Evolutionary conservation across 2,797 vertebrate genomes (phyloP), one percentile per base, ranked within the genome.

Genomic region (Pangasius macronema): DNA sequence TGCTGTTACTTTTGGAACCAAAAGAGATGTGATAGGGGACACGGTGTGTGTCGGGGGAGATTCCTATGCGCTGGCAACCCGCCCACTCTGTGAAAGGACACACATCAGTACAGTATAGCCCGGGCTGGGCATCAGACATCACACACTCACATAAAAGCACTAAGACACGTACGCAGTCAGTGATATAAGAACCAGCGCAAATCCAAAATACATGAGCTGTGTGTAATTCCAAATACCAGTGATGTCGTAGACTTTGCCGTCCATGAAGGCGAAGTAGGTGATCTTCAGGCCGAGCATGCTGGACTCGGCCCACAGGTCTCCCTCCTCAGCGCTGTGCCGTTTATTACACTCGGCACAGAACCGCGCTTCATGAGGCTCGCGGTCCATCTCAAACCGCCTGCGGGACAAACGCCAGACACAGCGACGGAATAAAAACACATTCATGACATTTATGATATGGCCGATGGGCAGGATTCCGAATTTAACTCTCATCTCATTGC

Each of bases 1-100:
- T 93, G 89, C 93, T 95, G 86, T 95, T 94, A 88, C 95, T 95
- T 93, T 97, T 96, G 11, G 97, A 94, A 55, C 97, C 97, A 77
- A 98, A 98, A 81, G 97, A 98, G 94, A 99, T 98, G 94, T 99
- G 98, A 93, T 98, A 99, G 77, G 97, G 97, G 87, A 98, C 98
- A 0, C 96, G 96, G 85, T 99, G 98, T 0, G 97, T 98, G 93
- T 99, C 97, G 0, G 98, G 97, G 72, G 97, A 97, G 90, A 99
- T 99, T 68, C 95, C 94, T 84, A 99, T 98, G 88, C 97, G 95
- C 90, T 99, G 98, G 91, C 98, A 99, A 63, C 97, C 97, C 1
- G 98, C 97, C 98, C 98, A 99, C 92, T 99, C 98, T 99, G 94
- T 89, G 93, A 87, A 83, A 89, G 68, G 75, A 92, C 22, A 51